Evolutionary conservation across 1,140 invertebrate genomes (phyloP).

Genomic region (Anoplophora glabripennis): DNA sequence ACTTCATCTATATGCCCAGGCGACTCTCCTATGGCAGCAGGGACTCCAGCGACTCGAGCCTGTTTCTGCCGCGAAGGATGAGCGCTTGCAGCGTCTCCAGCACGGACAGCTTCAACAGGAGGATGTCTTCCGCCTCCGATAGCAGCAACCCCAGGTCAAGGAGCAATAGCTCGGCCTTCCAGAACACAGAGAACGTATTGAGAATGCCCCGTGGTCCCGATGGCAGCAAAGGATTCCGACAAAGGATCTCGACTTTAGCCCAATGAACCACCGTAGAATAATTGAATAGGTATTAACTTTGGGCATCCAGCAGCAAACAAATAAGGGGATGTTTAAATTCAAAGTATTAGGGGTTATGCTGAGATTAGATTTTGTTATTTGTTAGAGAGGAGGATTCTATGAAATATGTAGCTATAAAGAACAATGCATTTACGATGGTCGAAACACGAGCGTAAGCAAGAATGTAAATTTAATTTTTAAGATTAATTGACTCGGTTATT

Average conservation of each 20-base stretch:
- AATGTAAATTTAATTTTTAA: no score
- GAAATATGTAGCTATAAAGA: neutral
- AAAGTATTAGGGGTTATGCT: neutral
- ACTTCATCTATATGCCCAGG: slow-evolving; percentile 58
- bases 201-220: slow-evolving; percentile 80
- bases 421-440: neutral
- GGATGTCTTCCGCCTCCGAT: slow-evolving; percentile 54
- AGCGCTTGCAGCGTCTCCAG: slow-evolving; percentile 56
- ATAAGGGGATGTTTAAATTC: neutral
- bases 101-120: slow-evolving; percentile 49
- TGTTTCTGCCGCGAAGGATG: slow-evolving; percentile 55
- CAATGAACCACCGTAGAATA: neutral
- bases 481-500: no score
- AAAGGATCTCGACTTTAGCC: slow-evolving; percentile 36
- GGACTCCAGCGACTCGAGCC: slow-evolving; percentile 56
- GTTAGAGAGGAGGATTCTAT: neutral
- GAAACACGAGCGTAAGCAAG: no score
- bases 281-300: neutral
- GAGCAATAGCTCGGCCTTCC: slow-evolving; percentile 55
- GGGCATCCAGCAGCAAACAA: neutral
- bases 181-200: slow-evolving; percentile 65
- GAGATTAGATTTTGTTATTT: neutral
- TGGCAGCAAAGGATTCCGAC: slow-evolving; percentile 74
- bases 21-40: slow-evolving; percentile 56
- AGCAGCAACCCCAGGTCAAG: slow-evolving; percentile 51